These are phyloP conservation scores for Lamellibrachia columna DNA, from an alignment of 2,888 invertebrate species.

Conservation along the genomic window DNA sequence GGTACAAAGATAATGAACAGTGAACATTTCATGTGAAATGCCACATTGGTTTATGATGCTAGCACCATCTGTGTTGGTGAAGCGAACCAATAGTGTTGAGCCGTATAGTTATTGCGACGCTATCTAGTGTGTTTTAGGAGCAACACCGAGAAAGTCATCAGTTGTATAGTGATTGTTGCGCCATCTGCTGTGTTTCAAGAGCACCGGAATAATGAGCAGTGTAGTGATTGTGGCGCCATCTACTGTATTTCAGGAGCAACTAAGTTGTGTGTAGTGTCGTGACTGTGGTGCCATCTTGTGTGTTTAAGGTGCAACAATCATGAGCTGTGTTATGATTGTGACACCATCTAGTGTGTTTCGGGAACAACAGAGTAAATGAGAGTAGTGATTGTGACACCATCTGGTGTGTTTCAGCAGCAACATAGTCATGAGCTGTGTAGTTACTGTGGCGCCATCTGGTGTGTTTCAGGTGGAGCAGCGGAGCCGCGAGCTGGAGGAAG, in stretches of 20 bases:
- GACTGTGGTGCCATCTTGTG: background rate
- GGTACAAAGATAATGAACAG: background rate
- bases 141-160: background rate
- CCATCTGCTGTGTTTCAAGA: background rate
- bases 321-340: background rate
- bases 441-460: too few species aligned
- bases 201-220: background rate
- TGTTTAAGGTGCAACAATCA: background rate
- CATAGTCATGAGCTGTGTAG: too few species aligned
- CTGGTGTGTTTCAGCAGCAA: too few species aligned
- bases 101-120: background rate
- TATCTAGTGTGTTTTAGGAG: background rate
- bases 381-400: too few species aligned
- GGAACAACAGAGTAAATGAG: background rate
- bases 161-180: background rate
- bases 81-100: background rate
- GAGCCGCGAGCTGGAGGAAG: conserved; percentile 74
- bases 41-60: background rate
- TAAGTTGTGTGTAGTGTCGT: background rate
- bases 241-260: background rate
- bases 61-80: background rate
- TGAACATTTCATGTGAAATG: background rate
- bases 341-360: background rate
- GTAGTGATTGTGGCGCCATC: background rate
- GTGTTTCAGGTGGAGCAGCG: conserved; percentile 70